Conservation (phyloP, 2,797 vertebrate species). For the Miichthys miiuy region DNA sequence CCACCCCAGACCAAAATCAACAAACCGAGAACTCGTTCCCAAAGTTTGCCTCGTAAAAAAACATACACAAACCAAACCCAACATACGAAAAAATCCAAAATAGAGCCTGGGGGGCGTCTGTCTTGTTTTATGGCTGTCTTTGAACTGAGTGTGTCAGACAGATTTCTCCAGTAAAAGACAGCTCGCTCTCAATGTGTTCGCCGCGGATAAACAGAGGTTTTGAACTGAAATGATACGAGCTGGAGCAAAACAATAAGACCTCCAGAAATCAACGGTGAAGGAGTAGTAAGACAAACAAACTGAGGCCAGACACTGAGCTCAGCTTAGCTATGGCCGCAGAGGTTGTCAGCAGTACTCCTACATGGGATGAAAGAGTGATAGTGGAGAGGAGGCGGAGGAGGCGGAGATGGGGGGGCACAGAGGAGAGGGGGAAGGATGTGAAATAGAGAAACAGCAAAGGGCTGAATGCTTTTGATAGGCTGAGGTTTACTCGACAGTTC, state of each 20-base stretch:
- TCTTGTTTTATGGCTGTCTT: conserved; percentile 64
- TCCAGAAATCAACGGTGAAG: conserved; percentile 60
- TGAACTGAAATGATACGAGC: conserved; percentile 63
- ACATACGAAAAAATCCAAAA: conserved; percentile 40
- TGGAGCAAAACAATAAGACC: conserved; percentile 73
- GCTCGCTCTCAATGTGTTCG: conserved; percentile 61
- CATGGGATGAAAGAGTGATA: conserved; percentile 61
- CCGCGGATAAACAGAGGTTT: conserved; percentile 70
- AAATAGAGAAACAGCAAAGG: conserved; percentile 23
- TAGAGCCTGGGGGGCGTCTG: conserved; percentile 40
- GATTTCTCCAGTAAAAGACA: conserved; percentile 67
- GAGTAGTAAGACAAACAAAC: conserved; percentile 70
- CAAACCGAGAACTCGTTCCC: conserved; percentile 41
- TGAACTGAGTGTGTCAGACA: conserved; percentile 67
- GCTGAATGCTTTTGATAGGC: conserved; percentile 7
- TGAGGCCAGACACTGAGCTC: conserved; percentile 50
- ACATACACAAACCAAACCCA: conserved; percentile 48
- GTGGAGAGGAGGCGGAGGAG: conserved; percentile 21
- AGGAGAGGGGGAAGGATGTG: neutral
- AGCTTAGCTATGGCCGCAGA: conserved; percentile 52
- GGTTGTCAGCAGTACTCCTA: conserved; percentile 54
- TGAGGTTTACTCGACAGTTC: conserved; percentile 10
- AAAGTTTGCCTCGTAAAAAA: conserved; percentile 42
- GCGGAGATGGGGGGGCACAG: conserved; percentile 12
- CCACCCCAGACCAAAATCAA: conserved; percentile 38